These are phyloP conservation scores for Leptodirus hochenwartii DNA, from an alignment of 2,888 invertebrate genomes.

Conservation along the genomic window DNA sequence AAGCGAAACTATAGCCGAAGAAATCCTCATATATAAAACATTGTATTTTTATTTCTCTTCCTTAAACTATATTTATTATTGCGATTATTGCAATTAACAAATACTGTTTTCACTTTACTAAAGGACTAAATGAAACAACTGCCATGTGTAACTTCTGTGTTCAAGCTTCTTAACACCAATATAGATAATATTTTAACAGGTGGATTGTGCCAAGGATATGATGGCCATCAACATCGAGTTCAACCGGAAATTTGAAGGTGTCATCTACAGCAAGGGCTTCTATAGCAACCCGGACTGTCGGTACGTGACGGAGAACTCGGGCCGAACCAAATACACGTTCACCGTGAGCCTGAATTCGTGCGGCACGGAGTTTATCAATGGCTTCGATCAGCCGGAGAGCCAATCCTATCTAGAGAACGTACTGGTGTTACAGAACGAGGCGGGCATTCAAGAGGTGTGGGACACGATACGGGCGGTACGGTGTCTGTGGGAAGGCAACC, in stretches of 20 bases:
- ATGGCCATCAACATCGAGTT: constrained; percentile 70
- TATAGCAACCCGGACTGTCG: constrained; percentile 48
- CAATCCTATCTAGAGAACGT: constrained; percentile 66
- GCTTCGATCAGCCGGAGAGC: constrained; percentile 55
- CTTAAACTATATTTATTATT: too few species aligned
- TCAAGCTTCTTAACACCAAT: too few species aligned
- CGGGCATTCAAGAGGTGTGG: constrained; percentile 59
- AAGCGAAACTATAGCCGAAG: too few species aligned
- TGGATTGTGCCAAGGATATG: constrained; percentile 62
- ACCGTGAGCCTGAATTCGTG: constrained; percentile 58
- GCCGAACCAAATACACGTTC: constrained; percentile 49
- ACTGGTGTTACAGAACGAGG: constrained; percentile 58
- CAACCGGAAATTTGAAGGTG: constrained; percentile 55
- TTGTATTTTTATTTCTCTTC: too few species aligned
- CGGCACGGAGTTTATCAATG: constrained; percentile 62
- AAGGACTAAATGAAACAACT: too few species aligned
- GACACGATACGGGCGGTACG: constrained; percentile 60
- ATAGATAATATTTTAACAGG: too few species aligned
- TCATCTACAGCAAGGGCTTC: constrained; percentile 66
- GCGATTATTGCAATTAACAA: too few species aligned
- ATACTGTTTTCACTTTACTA: too few species aligned
- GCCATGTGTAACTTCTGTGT: too few species aligned
- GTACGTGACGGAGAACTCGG: constrained; percentile 54
- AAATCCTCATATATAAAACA: too few species aligned
- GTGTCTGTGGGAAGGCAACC: constrained; percentile 66